These are phyloP conservation scores for Myrmecophaga tridactyla DNA, from an alignment of 2,113 vertebrate species.

Conservation along the genomic window DNA sequence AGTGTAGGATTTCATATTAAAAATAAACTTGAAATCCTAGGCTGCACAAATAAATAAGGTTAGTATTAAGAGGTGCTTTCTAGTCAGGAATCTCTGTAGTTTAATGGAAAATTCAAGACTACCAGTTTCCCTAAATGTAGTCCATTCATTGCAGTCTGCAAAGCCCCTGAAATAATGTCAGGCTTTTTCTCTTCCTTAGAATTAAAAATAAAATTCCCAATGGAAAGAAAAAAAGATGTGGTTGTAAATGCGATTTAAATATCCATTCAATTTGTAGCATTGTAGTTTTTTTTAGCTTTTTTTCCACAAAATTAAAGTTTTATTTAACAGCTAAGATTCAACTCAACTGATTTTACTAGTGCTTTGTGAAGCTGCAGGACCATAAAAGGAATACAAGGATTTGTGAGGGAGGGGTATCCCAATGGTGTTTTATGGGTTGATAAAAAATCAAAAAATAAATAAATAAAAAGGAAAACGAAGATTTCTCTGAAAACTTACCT, in stretches of 20 bases:
- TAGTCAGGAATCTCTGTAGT: background rate
- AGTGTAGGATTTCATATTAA: background rate
- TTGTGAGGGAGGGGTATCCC: background rate
- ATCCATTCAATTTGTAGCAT: slow-evolving; percentile 10
- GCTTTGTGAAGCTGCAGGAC: background rate
- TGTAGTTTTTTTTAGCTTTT: background rate
- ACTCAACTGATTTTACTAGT: slow-evolving; percentile 1
- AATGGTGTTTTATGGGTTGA: background rate
- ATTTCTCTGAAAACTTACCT: slow-evolving; percentile 32
- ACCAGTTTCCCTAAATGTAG: slow-evolving; percentile 42
- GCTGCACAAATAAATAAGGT: slow-evolving; percentile 35
- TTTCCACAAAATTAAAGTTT: background rate
- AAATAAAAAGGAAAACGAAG: background rate
- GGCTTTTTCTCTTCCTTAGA: background rate
- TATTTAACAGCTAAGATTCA: background rate
- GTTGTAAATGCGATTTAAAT: slow-evolving; percentile 44
- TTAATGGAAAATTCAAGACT: slow-evolving; percentile 55
- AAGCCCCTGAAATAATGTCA: background rate
- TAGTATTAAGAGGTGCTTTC: background rate
- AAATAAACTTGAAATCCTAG: slow-evolving; percentile 28
- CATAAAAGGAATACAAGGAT: background rate
- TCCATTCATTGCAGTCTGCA: slow-evolving; percentile 31
- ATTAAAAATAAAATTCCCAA: background rate
- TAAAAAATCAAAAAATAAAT: background rate
- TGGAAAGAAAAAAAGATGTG: background rate